phyloP scores from a whole-genome alignment of 2,797 vertebrate species.

The Cetoscarus ocellatus region DNA sequence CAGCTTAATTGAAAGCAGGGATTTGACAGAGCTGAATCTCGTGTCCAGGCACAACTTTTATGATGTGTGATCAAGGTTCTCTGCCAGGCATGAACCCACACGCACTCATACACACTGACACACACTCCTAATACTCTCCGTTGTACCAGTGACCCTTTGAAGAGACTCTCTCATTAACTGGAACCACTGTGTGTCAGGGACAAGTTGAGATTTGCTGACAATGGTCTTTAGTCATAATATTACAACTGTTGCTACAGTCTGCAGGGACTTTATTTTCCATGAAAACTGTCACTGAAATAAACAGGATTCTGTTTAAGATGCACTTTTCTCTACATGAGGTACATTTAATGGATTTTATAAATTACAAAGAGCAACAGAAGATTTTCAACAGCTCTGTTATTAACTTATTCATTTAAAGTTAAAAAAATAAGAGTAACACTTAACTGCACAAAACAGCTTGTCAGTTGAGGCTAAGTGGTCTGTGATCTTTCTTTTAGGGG shows the following conservation, averaged over 20 bases:
- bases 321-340: not conserved
- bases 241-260: not conserved
- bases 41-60: slow-evolving; percentile 41
- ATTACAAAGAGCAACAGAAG: not conserved
- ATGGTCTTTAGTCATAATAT: slow-evolving; percentile 14
- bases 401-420: not conserved
- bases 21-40: slow-evolving; percentile 42
- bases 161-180: slow-evolving; percentile 55
- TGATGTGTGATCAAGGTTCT: slow-evolving; percentile 23
- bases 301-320: not conserved
- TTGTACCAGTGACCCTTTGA: slow-evolving; percentile 31
- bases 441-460: too few relatives aligned
- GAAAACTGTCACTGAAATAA: not conserved
- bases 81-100: slow-evolving; percentile 4
- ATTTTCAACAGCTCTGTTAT: not conserved
- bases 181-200: not conserved
- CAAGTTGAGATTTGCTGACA: slow-evolving; percentile 23
- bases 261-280: not conserved
- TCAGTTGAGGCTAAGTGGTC: too few relatives aligned
- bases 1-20: slow-evolving; percentile 66
- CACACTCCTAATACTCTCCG: slow-evolving; percentile 14
- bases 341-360: not conserved
- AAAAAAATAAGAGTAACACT: not conserved
- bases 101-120: not conserved
- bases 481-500: too few relatives aligned